Conservation (phyloP, 2,888 invertebrate species). For the Hedya salicella region DNA sequence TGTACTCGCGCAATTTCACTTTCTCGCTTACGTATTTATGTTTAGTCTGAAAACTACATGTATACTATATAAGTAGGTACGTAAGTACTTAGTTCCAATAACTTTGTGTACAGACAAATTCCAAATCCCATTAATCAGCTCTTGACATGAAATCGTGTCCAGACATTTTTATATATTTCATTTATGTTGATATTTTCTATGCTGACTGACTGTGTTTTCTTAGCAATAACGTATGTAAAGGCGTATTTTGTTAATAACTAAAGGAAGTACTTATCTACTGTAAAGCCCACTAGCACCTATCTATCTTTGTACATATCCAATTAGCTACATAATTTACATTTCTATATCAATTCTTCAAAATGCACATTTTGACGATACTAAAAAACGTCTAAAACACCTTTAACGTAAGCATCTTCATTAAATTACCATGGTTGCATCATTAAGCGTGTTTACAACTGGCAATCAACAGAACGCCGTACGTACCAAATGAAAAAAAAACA, state of each 20-base stretch:
- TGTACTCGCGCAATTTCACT: too few species aligned
- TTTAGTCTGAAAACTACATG: too few species aligned
- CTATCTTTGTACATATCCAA: too few species aligned
- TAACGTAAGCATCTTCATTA: not conserved
- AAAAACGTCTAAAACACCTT: not conserved
- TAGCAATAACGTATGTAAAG: too few species aligned
- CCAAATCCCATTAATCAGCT: not conserved
- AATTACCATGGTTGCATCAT: constrained; percentile 1
- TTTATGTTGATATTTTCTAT: too few species aligned
- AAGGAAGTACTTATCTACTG: not conserved
- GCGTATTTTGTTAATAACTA: too few species aligned
- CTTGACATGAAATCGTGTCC: not conserved
- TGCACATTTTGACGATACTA: not conserved
- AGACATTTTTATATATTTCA: not conserved
- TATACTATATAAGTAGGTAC: too few species aligned
- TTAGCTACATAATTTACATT: not conserved
- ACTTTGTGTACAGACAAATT: too few species aligned
- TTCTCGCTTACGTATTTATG: too few species aligned
- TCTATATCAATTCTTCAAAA: not conserved
- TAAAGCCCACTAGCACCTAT: not conserved
- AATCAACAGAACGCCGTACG: constrained; percentile 27
- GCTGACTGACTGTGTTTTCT: too few species aligned
- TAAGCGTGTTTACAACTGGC: constrained; percentile 18
- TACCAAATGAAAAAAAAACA: constrained; percentile 28
- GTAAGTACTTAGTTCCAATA: too few species aligned